Evolutionary conservation across 2,888 invertebrate species (phyloP).

Genomic region (Lissocephala sabroskyi): DNA sequence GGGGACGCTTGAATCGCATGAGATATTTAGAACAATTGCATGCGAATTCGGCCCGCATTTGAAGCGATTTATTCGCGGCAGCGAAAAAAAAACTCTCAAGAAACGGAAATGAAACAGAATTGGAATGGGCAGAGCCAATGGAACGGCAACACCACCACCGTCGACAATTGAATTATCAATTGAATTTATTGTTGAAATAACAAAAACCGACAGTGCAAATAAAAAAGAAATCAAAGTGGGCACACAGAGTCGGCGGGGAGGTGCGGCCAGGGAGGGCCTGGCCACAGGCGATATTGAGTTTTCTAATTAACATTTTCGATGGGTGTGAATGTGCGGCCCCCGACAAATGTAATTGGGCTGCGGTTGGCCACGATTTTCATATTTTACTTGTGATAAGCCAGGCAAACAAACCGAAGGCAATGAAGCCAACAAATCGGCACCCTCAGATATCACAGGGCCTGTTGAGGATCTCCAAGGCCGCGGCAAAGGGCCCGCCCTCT

Average conservation of each 20-base stretch:
- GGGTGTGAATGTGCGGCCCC: slow-evolving; percentile 31
- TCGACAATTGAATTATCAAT: slow-evolving; percentile 37
- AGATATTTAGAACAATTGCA: too few species aligned
- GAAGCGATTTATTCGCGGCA: neutral
- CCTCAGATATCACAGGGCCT: neutral
- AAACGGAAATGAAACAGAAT: slow-evolving; percentile 2
- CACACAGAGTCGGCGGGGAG: slow-evolving; percentile 1
- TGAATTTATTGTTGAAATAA: slow-evolving; percentile 35
- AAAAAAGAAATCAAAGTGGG: slow-evolving; percentile 11
- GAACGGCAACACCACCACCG: neutral
- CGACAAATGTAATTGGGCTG: slow-evolving; percentile 60
- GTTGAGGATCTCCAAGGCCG: too few species aligned
- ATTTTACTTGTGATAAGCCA: slow-evolving; percentile 40
- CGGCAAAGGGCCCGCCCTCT: too few species aligned
- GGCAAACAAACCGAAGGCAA: slow-evolving; percentile 21
- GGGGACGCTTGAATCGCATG: too few species aligned
- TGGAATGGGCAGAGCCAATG: neutral
- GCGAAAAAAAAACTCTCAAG: neutral
- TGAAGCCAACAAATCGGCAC: slow-evolving; percentile 17
- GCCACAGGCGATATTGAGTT: slow-evolving; percentile 31
- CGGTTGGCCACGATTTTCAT: slow-evolving; percentile 31
- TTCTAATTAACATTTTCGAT: slow-evolving; percentile 28
- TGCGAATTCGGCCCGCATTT: slow-evolving; percentile 1
- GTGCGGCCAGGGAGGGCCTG: too few species aligned
- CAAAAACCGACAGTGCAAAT: slow-evolving; percentile 21